Percentiles rank a stretch among this genome's conserved stretches.
phyloP scores from a whole-genome alignment of 2,888 invertebrate genomes.

The Drosophila quinaria region DNA sequence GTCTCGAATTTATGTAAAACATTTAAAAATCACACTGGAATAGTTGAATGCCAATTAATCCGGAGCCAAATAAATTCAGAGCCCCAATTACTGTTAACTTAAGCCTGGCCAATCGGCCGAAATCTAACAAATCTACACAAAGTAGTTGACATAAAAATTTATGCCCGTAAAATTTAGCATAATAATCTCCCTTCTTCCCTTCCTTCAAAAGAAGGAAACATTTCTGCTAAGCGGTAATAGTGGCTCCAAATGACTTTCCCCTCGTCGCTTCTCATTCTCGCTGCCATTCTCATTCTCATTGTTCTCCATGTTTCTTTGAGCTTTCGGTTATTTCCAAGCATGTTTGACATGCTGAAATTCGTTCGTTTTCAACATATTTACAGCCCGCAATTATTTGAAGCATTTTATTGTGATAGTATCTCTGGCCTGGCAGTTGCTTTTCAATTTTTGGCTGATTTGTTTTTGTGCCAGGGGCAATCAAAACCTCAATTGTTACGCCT shows the following conservation, averaged over 20 bases:
- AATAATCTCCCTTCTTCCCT: background rate
- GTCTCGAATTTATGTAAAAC: background rate
- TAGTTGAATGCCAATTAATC: background rate
- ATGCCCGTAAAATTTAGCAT: background rate
- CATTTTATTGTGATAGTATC: conserved; percentile 63
- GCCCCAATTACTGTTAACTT: background rate
- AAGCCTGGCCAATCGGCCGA: conserved; percentile 1
- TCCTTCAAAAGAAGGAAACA: background rate
- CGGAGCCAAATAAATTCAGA: background rate
- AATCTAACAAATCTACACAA: background rate
- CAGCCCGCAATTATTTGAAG: conserved; percentile 69
- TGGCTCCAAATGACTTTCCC: background rate
- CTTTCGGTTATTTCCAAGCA: conserved; percentile 16
- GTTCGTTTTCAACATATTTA: conserved; percentile 55
- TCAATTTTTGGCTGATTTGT: conserved; percentile 66
- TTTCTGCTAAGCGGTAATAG: background rate
- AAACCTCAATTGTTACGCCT: conserved; percentile 64
- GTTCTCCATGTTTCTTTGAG: background rate
- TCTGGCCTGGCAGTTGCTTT: conserved; percentile 41
- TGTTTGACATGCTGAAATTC: conserved; percentile 11
- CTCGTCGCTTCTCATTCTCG: background rate
- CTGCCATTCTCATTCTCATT: background rate
- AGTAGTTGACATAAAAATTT: background rate
- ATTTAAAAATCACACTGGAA: background rate
- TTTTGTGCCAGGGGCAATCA: conserved; percentile 69